Conservation (phyloP, 2,113 vertebrate species). For the Fulmarus glacialis region DNA sequence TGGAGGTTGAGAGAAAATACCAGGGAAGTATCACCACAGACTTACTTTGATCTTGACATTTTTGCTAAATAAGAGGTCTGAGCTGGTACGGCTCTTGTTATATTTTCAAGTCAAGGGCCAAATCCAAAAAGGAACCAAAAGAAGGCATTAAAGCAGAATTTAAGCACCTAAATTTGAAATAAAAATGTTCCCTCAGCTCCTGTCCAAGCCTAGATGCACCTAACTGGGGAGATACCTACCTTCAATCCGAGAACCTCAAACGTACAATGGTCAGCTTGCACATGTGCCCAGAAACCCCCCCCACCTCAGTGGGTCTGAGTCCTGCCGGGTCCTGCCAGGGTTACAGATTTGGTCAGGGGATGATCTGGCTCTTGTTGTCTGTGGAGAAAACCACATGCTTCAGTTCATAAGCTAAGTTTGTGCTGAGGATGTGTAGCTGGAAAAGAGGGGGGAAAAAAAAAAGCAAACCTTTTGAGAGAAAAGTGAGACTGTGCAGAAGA, state of each 20-base stretch:
- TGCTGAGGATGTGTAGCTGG: not conserved
- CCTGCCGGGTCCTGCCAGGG: not conserved
- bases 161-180: not conserved
- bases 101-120: not conserved
- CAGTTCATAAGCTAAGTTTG: not conserved
- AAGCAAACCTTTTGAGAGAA: not conserved
- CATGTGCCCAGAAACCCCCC: not conserved
- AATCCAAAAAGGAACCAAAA: not conserved
- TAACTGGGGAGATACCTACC: not conserved
- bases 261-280: not conserved
- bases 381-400: not conserved
- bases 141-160: not conserved
- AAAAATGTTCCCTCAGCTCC: not conserved
- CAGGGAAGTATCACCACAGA: not conserved
- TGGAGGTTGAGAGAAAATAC: not conserved
- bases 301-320: not conserved
- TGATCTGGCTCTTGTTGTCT: not conserved
- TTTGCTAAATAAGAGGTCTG: not conserved
- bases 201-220: not conserved
- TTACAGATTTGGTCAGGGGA: not conserved
- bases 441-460: not conserved
- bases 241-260: not conserved
- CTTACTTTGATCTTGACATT: not conserved
- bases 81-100: not conserved
- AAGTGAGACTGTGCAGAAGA: not conserved